Base-by-base conservation (phyloP, 37 sponge, comb jelly and placozoan genomes). In the Tethya wilhelma region DNA sequence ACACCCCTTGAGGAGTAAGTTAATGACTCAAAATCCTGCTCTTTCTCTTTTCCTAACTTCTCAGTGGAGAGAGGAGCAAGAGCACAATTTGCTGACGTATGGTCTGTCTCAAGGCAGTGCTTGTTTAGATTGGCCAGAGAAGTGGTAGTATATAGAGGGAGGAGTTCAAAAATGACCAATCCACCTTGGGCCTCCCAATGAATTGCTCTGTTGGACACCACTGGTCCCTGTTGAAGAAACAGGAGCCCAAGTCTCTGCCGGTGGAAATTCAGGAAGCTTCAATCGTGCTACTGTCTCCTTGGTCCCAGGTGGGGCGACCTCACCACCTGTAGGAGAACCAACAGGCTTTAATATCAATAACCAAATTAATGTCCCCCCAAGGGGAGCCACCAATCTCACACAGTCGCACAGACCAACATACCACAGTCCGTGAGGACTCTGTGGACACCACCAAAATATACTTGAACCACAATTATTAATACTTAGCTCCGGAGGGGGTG, bases 151-250 rank as follows among this genome's bases (percentile, higher is more conserved):
- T n/a, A n/a, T 59, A 76, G 6, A 76, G 62, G 0, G 77, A 39
- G 28, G 41, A 25, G 7, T 76, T 76, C 38, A 76, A 25, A 5
- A 39, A 29, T 30, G 77, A 76, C 75, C 75, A 75, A 60, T 75
- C 60, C 59, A 33, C 59, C 14, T 56, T 36, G 8, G 58, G 75
- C 23, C 23, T 59, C 39, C 25, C 40, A 0, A 62, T 44, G 2
- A 29, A 41, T n/a, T 69, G 70, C n/a, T n/a, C 28, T 69, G 70
- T 2, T 17, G 44, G n/a, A 69, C n/a, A n/a, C n/a, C n/a, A n/a
- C n/a, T n/a, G n/a, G n/a, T n/a, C n/a, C n/a, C n/a, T n/a, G n/a
- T n/a, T n/a, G n/a, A n/a, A n/a, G n/a, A n/a, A n/a, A n/a, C n/a
- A n/a, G n/a, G n/a, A n/a, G n/a, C n/a, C n/a, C n/a, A n/a, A n/a